Evolutionary conservation across 2,888 invertebrate genomes (phyloP).

Genomic region (Dromius quadrimaculatus): DNA sequence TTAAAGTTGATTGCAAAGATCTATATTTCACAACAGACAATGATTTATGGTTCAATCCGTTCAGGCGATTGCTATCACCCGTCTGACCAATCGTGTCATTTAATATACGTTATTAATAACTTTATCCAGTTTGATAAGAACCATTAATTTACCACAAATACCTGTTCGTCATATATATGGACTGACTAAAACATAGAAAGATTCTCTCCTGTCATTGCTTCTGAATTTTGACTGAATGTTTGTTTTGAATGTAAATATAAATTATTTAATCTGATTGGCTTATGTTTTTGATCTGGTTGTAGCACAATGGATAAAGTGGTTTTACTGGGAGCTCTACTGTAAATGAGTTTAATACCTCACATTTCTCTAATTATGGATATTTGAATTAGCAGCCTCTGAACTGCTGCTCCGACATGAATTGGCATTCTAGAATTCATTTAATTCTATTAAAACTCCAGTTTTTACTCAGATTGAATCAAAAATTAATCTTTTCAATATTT

Average conservation of each 20-base stretch:
- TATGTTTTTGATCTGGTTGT: conserved; percentile 4
- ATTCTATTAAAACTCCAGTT: too few relatives aligned
- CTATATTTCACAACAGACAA: conserved; percentile 57
- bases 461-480: too few relatives aligned
- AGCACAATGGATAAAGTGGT: not conserved
- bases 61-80: conserved; percentile 54
- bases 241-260: not conserved
- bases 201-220: not conserved
- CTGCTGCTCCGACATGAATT: not conserved
- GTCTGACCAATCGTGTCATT: conserved; percentile 55
- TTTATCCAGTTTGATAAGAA: conserved; percentile 54
- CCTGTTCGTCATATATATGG: conserved; percentile 36
- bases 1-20: conserved; percentile 42
- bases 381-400: conserved; percentile 1
- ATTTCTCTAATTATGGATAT: conserved; percentile 16
- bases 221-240: not conserved
- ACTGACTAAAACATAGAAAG: conserved; percentile 15
- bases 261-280: not conserved
- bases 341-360: conserved; percentile 5
- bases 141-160: conserved; percentile 54
- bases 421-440: too few relatives aligned
- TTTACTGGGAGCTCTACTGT: not conserved
- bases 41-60: conserved; percentile 57
- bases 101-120: conserved; percentile 57
- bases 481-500: too few relatives aligned